These are phyloP conservation scores for Promerops cafer DNA, from an alignment of 2,113 vertebrate species.

Conservation along the genomic window DNA sequence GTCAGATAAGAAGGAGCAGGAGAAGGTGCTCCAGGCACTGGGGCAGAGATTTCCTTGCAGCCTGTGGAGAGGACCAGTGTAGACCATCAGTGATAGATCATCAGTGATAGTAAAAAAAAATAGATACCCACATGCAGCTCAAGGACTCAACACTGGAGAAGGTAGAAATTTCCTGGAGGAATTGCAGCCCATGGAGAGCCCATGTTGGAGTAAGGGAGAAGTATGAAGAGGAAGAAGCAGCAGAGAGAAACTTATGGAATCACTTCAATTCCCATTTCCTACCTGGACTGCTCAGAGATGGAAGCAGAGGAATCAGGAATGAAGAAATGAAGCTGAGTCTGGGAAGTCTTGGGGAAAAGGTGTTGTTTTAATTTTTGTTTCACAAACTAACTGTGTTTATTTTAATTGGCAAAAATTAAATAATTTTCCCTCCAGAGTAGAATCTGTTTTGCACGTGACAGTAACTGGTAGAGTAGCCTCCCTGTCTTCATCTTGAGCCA, in stretches of 20 bases:
- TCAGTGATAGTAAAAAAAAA: too few species aligned
- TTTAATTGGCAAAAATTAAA: background rate
- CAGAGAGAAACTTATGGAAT: background rate
- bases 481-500: background rate
- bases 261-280: background rate
- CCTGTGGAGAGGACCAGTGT: background rate
- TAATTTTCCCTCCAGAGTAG: background rate
- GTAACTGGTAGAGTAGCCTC: background rate
- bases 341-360: background rate
- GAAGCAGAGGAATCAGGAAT: background rate
- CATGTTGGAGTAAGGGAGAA: background rate
- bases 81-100: too few species aligned
- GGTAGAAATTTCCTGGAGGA: background rate
- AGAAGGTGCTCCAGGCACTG: background rate
- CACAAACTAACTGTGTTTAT: background rate
- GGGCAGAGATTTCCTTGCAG: background rate
- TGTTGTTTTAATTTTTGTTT: background rate
- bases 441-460: background rate
- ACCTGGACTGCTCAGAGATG: background rate
- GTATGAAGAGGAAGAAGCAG: background rate
- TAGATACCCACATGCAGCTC: background rate
- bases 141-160: background rate
- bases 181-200: background rate
- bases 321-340: background rate
- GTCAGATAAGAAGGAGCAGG: background rate